Evolutionary conservation across 2,888 invertebrate genomes (phyloP).

Genomic region (Epicampocera succincta): DNA sequence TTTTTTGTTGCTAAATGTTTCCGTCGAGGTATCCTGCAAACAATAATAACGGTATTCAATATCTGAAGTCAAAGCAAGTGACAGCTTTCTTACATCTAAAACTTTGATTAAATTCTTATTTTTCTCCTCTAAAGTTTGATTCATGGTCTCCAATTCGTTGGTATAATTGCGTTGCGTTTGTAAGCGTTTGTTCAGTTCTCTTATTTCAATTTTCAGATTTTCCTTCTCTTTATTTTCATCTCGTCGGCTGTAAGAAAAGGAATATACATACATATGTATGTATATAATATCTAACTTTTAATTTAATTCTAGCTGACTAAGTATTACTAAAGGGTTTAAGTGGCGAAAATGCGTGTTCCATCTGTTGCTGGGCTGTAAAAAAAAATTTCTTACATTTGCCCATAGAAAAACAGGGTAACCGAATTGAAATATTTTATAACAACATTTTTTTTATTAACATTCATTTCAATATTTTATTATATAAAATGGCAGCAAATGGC

Average conservation of each 20-base stretch:
- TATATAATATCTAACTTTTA: too few species aligned
- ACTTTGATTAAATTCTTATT: slow-evolving; percentile 79
- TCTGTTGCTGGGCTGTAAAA: too few species aligned
- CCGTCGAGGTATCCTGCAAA: slow-evolving; percentile 79
- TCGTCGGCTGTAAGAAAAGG: slow-evolving; percentile 63
- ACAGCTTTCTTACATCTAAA: slow-evolving; percentile 76
- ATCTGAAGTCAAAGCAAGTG: background rate
- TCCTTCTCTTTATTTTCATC: slow-evolving; percentile 80
- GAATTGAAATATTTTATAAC: too few species aligned
- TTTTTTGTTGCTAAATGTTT: slow-evolving; percentile 79
- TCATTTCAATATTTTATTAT: too few species aligned
- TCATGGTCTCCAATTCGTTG: slow-evolving; percentile 79
- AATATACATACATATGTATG: background rate
- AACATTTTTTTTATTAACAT: too few species aligned
- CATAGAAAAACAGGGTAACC: too few species aligned
- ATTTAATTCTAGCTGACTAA: too few species aligned
- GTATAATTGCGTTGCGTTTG: slow-evolving; percentile 79
- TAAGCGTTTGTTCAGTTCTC: slow-evolving; percentile 78
- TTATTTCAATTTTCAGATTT: slow-evolving; percentile 78
- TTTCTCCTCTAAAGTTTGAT: slow-evolving; percentile 78
- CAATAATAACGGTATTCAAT: background rate
- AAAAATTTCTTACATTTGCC: too few species aligned
- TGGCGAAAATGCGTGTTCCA: too few species aligned
- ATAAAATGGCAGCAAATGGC: too few species aligned
- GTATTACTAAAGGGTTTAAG: too few species aligned